Evolutionary conservation across 2,113 vertebrate genomes (phyloP).

Genomic region (Talpa occidentalis): DNA sequence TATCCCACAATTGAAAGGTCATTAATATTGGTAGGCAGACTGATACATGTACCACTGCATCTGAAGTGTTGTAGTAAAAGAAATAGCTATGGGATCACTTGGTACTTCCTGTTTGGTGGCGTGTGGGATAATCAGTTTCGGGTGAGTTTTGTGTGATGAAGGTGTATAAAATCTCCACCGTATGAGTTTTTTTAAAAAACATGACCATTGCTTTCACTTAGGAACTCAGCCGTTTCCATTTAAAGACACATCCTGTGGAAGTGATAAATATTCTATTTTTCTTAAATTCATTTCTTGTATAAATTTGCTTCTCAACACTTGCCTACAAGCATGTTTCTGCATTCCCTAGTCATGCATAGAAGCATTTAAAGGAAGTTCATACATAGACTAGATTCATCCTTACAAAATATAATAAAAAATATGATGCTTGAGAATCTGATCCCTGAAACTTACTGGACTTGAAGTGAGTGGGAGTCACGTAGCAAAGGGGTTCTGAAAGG

Average conservation of each 20-base stretch:
- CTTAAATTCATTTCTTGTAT: slow-evolving; percentile 49
- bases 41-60: neutral
- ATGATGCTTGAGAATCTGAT: neutral
- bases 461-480: neutral
- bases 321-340: slow-evolving; percentile 33
- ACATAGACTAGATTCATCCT: neutral
- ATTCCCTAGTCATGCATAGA: neutral
- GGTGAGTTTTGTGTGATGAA: slow-evolving; percentile 40
- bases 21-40: neutral
- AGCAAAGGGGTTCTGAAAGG: neutral
- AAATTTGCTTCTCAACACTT: slow-evolving; percentile 36
- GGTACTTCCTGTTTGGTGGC: slow-evolving; percentile 25
- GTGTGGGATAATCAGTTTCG: neutral
- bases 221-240: neutral
- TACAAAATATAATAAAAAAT: neutral
- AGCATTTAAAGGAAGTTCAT: slow-evolving; percentile 18
- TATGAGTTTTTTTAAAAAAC: neutral
- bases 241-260: neutral
- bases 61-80: slow-evolving; percentile 8
- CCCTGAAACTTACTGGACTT: neutral
- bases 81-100: neutral
- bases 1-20: neutral
- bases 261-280: slow-evolving; percentile 12
- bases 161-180: slow-evolving; percentile 8
- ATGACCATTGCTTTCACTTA: slow-evolving; percentile 13